Conservation (phyloP, 1,140 invertebrate genomes). For the Trichoplusia ni region DNA sequence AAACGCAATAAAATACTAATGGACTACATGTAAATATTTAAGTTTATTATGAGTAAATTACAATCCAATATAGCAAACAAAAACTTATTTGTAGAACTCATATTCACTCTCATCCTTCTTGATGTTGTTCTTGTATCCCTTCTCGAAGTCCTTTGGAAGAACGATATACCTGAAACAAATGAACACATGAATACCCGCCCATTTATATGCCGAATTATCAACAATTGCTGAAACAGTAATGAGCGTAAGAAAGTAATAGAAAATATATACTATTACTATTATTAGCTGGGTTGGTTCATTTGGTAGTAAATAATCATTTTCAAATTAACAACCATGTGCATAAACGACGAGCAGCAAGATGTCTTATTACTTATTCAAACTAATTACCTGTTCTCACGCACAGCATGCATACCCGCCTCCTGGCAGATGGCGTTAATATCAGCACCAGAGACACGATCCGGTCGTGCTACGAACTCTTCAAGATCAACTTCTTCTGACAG, state of each 20-base stretch:
- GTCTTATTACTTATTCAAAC: neutral
- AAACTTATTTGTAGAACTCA: conserved; percentile 99
- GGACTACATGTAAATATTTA: neutral
- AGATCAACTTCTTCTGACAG: conserved; percentile 99
- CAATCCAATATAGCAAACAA: conserved; percentile 7
- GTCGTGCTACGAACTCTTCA: conserved; percentile 99
- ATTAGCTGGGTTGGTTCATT: too few relatives aligned
- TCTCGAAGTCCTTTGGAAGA: conserved; percentile 99
- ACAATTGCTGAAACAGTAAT: too few relatives aligned
- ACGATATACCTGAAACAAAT: conserved; percentile 93
- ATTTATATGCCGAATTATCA: neutral
- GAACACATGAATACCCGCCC: neutral
- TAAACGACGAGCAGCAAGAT: too few relatives aligned
- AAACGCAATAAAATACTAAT: neutral
- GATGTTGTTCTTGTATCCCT: conserved; percentile 99
- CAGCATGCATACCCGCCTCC: conserved; percentile 97
- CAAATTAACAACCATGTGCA: too few relatives aligned
- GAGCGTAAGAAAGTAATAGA: conserved; percentile 4
- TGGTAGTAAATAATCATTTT: too few relatives aligned
- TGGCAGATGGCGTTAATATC: conserved; percentile 99
- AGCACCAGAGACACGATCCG: conserved; percentile 99
- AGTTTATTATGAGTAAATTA: conserved; percentile 17
- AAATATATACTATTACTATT: too few relatives aligned
- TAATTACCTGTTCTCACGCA: conserved; percentile 93
- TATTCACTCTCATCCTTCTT: conserved; percentile 99